phyloP scores from a whole-genome alignment of 2,113 vertebrate genomes.

The Isurus oxyrinchus region DNA sequence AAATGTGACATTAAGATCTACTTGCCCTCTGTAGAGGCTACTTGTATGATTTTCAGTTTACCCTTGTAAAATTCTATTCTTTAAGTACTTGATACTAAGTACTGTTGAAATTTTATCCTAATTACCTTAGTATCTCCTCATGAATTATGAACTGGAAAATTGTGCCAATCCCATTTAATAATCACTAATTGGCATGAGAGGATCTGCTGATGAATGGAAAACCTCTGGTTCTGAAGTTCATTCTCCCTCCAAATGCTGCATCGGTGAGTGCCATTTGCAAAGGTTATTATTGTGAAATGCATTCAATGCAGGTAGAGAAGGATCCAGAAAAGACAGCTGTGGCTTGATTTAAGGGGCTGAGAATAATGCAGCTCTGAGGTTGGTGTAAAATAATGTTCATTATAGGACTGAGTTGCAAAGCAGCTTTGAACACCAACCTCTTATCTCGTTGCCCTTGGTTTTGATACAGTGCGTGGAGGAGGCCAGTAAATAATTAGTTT shows the following conservation, averaged over 20 bases:
- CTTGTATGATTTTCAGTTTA: not conserved
- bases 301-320: not conserved
- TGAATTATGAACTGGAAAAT: not conserved
- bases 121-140: not conserved
- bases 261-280: not conserved
- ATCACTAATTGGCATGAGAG: not conserved
- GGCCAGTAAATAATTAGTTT: not conserved
- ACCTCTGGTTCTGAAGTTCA: not conserved
- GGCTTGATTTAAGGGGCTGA: not conserved
- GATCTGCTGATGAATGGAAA: not conserved
- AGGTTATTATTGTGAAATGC: constrained; percentile 30
- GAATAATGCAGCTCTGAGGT: not conserved
- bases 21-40: not conserved
- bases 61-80: not conserved
- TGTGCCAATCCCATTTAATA: not conserved
- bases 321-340: constrained; percentile 19
- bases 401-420: not conserved
- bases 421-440: not conserved
- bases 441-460: not conserved
- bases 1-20: not conserved
- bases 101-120: not conserved
- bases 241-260: not conserved
- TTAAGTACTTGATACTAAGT: not conserved
- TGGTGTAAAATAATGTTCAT: not conserved
- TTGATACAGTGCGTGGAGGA: not conserved